A percentile compares a stretch with the other conserved stretches of the same genome.
These are phyloP conservation scores for Fratercula arctica DNA, from an alignment of 2,797 vertebrate species.

Conservation along the genomic window DNA sequence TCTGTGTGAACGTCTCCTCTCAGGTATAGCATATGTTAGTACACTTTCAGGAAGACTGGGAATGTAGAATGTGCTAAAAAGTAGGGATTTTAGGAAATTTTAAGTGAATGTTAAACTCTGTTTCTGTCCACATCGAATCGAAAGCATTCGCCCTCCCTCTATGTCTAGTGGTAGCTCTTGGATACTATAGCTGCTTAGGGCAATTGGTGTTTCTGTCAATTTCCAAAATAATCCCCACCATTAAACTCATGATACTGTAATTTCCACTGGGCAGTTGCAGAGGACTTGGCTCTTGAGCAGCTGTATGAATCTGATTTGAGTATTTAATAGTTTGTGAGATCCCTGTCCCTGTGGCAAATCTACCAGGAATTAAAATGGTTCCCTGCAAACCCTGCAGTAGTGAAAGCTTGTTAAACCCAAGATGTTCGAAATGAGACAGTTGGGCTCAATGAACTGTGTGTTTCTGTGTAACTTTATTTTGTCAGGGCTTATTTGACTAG, in stretches of 20 bases:
- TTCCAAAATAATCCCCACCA: background rate
- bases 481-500: conserved; percentile 15
- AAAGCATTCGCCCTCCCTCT: background rate
- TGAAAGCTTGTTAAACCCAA: background rate
- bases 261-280: background rate
- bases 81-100: background rate
- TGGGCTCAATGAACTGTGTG: background rate
- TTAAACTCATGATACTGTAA: background rate
- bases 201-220: background rate
- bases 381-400: background rate
- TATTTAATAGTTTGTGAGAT: background rate
- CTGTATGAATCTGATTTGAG: background rate
- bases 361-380: background rate
- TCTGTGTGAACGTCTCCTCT: background rate
- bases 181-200: background rate
- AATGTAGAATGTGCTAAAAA: background rate
- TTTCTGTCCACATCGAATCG: background rate
- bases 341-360: background rate
- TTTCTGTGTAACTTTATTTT: conserved; percentile 39
- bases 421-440: background rate
- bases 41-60: background rate
- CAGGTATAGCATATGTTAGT: background rate
- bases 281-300: background rate
- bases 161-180: background rate
- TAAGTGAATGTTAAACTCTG: background rate